A percentile compares a stretch with the other conserved stretches of the same genome.
phyloP scores from a whole-genome alignment of 2,797 vertebrate genomes.

The Triplophysa yarkandensis region DNA sequence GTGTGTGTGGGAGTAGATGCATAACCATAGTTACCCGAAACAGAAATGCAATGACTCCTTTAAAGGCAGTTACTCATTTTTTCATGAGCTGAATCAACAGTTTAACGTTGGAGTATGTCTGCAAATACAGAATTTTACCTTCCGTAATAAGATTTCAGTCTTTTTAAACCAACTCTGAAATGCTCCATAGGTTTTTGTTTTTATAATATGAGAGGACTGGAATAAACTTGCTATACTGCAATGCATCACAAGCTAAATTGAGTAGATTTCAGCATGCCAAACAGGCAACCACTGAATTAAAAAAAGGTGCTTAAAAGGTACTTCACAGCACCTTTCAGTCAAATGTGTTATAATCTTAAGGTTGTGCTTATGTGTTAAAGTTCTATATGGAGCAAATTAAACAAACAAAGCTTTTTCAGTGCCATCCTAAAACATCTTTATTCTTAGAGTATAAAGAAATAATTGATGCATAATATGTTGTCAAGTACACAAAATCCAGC shows the following conservation, averaged over 20 bases:
- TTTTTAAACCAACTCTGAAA: background rate
- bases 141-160: constrained; percentile 5
- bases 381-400: no score
- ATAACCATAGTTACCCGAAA: constrained; percentile 46
- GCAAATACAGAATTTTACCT: constrained; percentile 17
- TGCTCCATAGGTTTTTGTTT: background rate
- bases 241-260: background rate
- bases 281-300: background rate
- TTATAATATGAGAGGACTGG: background rate
- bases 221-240: background rate
- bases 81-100: constrained; percentile 63
- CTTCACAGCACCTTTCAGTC: no score
- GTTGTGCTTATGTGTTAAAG: no score
- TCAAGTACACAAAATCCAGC: background rate
- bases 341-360: no score
- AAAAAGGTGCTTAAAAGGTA: no score
- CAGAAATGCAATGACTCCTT: constrained; percentile 53
- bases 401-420: no score
- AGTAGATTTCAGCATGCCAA: background rate
- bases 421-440: no score
- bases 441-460: background rate
- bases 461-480: background rate
- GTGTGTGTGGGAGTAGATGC: constrained; percentile 40
- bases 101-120: constrained; percentile 39
- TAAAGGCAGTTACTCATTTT: constrained; percentile 62